A percentile compares a stretch with the other conserved stretches of the same genome.
phyloP scores from a whole-genome alignment of 2,797 vertebrate species.

The Sciurus vulgaris region DNA sequence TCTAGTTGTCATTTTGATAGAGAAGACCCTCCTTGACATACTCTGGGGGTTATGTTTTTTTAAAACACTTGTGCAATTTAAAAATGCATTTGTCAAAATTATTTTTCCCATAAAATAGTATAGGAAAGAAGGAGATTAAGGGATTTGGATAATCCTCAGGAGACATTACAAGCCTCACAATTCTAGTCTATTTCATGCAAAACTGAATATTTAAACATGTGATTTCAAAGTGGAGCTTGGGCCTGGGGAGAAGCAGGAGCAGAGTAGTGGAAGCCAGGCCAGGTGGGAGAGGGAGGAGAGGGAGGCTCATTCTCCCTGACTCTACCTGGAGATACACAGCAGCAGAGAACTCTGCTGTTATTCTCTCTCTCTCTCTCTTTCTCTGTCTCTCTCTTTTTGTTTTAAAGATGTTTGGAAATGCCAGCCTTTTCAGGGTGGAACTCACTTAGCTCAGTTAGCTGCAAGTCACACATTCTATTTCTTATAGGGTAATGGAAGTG shows the following conservation, averaged over 20 bases:
- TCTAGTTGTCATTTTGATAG: background rate
- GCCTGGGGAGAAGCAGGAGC: too few species aligned
- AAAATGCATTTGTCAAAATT: background rate
- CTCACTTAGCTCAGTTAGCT: background rate
- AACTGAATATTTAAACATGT: conserved; percentile 1
- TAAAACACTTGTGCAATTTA: background rate
- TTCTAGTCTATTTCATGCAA: background rate
- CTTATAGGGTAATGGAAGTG: too few species aligned
- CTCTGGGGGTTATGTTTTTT: background rate
- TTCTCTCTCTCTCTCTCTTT: background rate
- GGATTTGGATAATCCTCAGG: conserved; percentile 1
- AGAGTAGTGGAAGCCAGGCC: background rate
- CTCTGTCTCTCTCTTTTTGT: background rate
- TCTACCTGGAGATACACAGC: background rate
- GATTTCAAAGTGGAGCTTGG: background rate
- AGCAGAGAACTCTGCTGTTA: background rate
- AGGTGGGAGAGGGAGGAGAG: background rate
- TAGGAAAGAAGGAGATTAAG: background rate
- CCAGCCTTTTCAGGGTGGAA: background rate
- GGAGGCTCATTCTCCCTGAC: background rate
- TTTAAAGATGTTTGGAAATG: background rate
- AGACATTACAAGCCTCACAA: background rate
- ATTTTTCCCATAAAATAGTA: background rate
- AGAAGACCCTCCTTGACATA: background rate
- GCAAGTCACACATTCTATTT: background rate